Base-by-base conservation (phyloP, 2,113 vertebrate genomes). In the Malurus elegans region DNA sequence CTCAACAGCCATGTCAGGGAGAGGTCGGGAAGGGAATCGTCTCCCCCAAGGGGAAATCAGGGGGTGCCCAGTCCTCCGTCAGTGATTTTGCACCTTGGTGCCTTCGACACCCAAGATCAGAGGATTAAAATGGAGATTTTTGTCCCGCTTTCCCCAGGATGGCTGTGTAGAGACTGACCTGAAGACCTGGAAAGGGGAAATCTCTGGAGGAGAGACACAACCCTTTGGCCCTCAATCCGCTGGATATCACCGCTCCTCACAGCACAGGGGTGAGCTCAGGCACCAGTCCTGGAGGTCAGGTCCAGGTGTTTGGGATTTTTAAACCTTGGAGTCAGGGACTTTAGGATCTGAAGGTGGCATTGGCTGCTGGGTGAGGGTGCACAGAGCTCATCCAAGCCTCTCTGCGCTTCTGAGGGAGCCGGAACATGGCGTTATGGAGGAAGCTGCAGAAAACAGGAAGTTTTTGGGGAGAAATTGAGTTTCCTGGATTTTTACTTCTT, bases 391-490 rank as follows among this genome's bases (percentile, higher is more conserved):
- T 61, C 47, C 38, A 26, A 16, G 4, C 40, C 44, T 47, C 28
- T 21, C 15, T 56, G 51, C 0, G 0, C 57, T 61, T 26, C 53
- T 0, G 0, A 12, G 1, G 9, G 6, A n/a, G 31, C 60, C 0
- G 3, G 21, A 45, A 31, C 0, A 0, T 3, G 8, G 4, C 1
- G 1, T 36, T 28, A 4, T 0, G 0, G 56, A 64, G 72, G 32
- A 24, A 18, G 44, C 50, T 2, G 1, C 8, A 9, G 47, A 26
- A 70, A 80, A 60, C 2, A 3, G 36, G 47, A 25, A 36, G 21
- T 4, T 72, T 79, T 5, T 0, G 0, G 31, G 60, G 16, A 62
- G 12, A 9, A 24, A 26, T 17, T 54, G n/a, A 11, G 8, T 88
- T 79, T 71, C 29, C 40, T 32, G 44, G 47, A 34, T 18, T 65